Percentiles rank a stretch among this genome's conserved stretches.
Conservation (phyloP, 1,140 invertebrate species). For the Aphidius ervi region DNA sequence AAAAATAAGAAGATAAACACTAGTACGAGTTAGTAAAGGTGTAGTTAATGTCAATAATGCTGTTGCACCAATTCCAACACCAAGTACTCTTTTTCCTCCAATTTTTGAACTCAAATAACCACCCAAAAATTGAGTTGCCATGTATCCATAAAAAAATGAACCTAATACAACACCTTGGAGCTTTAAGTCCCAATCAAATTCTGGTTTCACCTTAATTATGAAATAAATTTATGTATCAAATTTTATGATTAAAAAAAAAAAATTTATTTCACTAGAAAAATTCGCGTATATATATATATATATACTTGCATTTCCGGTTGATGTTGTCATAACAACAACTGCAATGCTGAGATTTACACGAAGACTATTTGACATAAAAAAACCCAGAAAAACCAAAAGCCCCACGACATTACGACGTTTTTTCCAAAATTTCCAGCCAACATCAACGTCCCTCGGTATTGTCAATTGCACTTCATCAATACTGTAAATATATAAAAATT, state of each 20-base stretch:
- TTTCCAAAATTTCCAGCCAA: constrained; percentile 66
- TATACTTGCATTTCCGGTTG: constrained; percentile 48
- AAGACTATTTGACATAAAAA: constrained; percentile 82
- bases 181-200: constrained; percentile 78
- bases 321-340: constrained; percentile 77
- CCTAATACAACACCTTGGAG: constrained; percentile 77
- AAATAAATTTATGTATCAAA: neutral
- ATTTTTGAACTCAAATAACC: constrained; percentile 68
- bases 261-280: constrained; percentile 39
- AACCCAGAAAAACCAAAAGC: constrained; percentile 75
- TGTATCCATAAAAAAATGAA: constrained; percentile 83
- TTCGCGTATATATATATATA: too few species aligned
- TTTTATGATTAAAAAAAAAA: constrained; percentile 9
- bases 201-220: constrained; percentile 30
- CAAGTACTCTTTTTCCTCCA: constrained; percentile 71
- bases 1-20: constrained; percentile 66
- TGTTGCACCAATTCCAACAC: constrained; percentile 73
- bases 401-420: constrained; percentile 70
- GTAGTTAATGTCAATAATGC: constrained; percentile 79
- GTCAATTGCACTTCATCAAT: constrained; percentile 21
- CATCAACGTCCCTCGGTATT: constrained; percentile 49
- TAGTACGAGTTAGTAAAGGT: constrained; percentile 69
- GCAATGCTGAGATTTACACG: constrained; percentile 85
- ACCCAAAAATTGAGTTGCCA: constrained; percentile 69
- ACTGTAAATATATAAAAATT: too few species aligned